These are phyloP conservation scores for Butorides virescens DNA, from an alignment of 2,113 vertebrate species.

Conservation along the genomic window DNA sequence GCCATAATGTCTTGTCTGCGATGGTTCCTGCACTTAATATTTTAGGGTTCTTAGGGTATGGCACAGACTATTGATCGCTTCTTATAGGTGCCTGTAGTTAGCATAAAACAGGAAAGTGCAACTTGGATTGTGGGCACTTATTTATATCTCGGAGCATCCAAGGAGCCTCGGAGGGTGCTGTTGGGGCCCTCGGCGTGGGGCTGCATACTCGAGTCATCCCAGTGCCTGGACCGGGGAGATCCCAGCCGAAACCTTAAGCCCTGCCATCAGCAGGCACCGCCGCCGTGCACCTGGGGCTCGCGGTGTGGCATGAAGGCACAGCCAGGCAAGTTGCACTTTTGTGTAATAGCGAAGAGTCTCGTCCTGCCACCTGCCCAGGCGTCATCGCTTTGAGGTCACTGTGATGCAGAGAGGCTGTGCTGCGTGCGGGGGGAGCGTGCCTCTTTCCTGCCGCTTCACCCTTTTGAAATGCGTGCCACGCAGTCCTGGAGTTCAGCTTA, in stretches of 20 bases:
- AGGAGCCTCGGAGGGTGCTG: neutral
- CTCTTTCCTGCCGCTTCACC: neutral
- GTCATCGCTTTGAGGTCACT: neutral
- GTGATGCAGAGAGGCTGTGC: neutral
- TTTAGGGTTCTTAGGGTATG: conserved; percentile 50
- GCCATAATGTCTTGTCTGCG: conserved; percentile 24
- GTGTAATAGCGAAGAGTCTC: neutral
- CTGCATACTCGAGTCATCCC: neutral
- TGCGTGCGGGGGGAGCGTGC: neutral
- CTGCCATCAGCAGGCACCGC: neutral
- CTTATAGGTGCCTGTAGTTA: conserved; percentile 42
- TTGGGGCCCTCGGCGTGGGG: neutral
- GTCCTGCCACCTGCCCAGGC: neutral
- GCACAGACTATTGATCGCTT: conserved; percentile 40
- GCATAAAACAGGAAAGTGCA: conserved; percentile 2
- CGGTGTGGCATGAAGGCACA: neutral
- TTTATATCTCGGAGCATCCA: neutral
- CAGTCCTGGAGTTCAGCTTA: neutral
- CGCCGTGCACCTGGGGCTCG: neutral
- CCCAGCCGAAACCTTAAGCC: neutral
- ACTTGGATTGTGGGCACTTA: neutral
- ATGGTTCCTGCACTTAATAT: conserved; percentile 54
- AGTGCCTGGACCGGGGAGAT: neutral
- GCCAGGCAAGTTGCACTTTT: neutral
- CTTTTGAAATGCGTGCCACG: neutral